Evolutionary conservation across 1,140 invertebrate species (phyloP).

Genomic region (Bombus superbus): DNA sequence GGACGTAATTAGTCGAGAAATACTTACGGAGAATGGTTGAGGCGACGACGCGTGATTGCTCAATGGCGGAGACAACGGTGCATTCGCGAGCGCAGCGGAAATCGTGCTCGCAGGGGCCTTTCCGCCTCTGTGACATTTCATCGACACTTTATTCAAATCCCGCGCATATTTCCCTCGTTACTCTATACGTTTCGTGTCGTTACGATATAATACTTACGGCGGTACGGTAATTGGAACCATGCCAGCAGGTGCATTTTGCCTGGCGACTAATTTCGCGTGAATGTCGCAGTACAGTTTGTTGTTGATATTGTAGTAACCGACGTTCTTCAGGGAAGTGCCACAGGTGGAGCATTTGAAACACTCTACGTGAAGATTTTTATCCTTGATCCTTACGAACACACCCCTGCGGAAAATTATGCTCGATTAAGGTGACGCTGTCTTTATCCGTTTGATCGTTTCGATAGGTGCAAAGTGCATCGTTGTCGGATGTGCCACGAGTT

Average conservation of each 20-base stretch:
- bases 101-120: conserved; percentile 87
- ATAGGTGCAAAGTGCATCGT: conserved; percentile 34
- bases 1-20: neutral
- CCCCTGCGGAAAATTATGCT: conserved; percentile 85
- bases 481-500: conserved; percentile 64
- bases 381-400: conserved; percentile 97
- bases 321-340: conserved; percentile 96
- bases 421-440: neutral
- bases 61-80: conserved; percentile 83
- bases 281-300: conserved; percentile 98
- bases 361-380: conserved; percentile 97
- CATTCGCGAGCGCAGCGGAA: conserved; percentile 85
- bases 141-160: neutral
- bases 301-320: conserved; percentile 97
- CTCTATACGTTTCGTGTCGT: neutral
- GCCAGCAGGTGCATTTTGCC: conserved; percentile 89
- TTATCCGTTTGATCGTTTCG: neutral
- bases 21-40: conserved; percentile 80
- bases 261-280: conserved; percentile 94
- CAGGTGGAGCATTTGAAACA: conserved; percentile 99
- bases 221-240: conserved; percentile 90
- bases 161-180: neutral
- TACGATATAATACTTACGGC: conserved; percentile 86
- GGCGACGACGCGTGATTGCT: conserved; percentile 79
- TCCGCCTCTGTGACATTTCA: conserved; percentile 81